Evolutionary conservation across 2,113 vertebrate genomes (phyloP), one percentile per base, ranked within the genome.

Genomic region (Bettongia penicillata): DNA sequence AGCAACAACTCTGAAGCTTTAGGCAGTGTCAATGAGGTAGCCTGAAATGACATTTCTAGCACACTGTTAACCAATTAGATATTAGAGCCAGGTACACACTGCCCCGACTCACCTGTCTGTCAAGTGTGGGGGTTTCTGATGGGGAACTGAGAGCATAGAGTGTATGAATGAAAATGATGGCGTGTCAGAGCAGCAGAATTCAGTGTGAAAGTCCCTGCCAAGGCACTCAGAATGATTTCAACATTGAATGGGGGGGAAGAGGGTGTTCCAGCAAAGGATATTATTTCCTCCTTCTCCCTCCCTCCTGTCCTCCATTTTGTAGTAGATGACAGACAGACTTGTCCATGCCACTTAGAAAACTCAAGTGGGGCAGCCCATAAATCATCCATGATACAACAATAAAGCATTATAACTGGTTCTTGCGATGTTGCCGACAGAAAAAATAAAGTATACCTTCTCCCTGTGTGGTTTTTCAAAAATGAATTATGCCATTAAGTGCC

Each of bases 401-500:
- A 84, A 97, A 93, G 52, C 97, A 90, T 57, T 97, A 95, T 96
- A 97, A 97, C 53, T 89, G 96, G 95, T 96, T 97, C 94, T 97
- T 96, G 48, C 53, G 96, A 96, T 94, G 96, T 95, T 96, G 93
- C 92, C 3, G 89, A 95, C 93, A 91, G 97, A 98, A 91, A 26
- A 92, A 98, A 97, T 97, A 97, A 98, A 97, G 93, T 96, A 97
- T 97, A 92, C 90, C 95, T 96, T 98, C 96, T 98, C 98, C 98
- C 98, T 97, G 93, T 97, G 98, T 99, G 98, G 96, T 98, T 98
- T 99, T 98, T 98, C 97, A 98, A 98, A 99, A 98, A 98, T 99
- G 98, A 99, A 98, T 99, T 98, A 98, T 98, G 91, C 98, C 98
- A 98, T 99, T 98, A 99, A 98, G 98, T 98, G 98, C 98, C 98